These are phyloP conservation scores for Eulemur coronatus DNA, from an alignment of 2,797 vertebrate genomes.

Conservation along the genomic window DNA sequence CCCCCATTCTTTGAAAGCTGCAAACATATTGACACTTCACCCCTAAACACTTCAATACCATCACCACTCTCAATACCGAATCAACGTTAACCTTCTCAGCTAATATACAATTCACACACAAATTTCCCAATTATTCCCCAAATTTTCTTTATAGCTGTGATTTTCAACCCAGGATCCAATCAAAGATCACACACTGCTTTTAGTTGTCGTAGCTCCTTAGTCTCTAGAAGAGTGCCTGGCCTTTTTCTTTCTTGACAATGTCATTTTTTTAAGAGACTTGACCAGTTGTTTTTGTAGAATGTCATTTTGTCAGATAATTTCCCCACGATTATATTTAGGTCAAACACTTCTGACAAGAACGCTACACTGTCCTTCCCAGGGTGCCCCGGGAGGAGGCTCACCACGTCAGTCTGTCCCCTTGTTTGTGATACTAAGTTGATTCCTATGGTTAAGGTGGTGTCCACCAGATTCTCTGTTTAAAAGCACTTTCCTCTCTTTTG, in stretches of 20 bases:
- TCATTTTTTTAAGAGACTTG: neutral
- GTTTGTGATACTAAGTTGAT: neutral
- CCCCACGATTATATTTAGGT: neutral
- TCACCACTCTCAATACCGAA: neutral
- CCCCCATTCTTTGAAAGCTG: neutral
- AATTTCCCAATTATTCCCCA: neutral
- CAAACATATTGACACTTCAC: neutral
- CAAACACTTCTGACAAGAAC: neutral
- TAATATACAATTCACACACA: neutral
- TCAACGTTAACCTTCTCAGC: neutral
- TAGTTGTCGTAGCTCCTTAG: neutral
- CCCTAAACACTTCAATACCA: neutral
- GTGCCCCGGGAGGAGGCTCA: too few species aligned
- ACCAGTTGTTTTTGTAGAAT: neutral
- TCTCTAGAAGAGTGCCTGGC: neutral
- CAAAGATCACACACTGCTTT: neutral
- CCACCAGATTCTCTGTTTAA: neutral
- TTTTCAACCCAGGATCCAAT: neutral
- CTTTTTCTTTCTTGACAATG: neutral
- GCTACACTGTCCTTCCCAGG: neutral
- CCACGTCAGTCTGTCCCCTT: neutral
- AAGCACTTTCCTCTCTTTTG: neutral
- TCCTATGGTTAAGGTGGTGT: fast-evolving
- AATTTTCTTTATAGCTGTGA: neutral
- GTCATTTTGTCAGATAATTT: neutral